Evolutionary conservation across 2,888 invertebrate genomes (phyloP).

Genomic region (Cacoxenus indagator): DNA sequence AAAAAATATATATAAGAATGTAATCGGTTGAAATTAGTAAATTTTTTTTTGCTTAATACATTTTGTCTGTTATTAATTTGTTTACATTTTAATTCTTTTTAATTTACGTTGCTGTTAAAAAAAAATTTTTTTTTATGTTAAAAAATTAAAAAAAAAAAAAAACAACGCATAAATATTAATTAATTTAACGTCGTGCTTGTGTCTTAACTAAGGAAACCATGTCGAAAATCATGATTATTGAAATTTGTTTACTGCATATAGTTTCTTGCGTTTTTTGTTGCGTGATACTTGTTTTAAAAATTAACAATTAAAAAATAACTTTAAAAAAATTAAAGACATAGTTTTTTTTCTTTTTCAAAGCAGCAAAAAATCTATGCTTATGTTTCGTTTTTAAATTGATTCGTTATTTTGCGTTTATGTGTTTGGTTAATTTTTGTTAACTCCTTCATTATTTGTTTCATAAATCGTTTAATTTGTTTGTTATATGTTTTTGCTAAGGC

Average conservation of each 20-base stretch:
- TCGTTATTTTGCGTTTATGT: neutral
- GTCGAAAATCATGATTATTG: neutral
- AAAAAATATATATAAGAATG: too few species aligned
- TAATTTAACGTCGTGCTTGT: conserved; percentile 51
- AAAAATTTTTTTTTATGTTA: neutral
- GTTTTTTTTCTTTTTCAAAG: neutral
- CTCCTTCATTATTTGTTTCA: neutral
- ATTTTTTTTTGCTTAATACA: too few species aligned
- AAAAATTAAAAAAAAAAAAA: neutral
- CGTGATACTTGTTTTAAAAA: neutral
- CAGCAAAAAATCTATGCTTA: neutral
- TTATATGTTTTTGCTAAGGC: neutral
- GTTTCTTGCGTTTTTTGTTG: neutral
- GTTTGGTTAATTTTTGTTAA: neutral
- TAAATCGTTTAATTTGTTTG: neutral
- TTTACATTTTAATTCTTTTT: too few species aligned
- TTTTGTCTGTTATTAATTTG: too few species aligned
- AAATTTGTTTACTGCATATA: neutral
- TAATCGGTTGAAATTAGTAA: too few species aligned
- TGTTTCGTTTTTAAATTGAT: neutral
- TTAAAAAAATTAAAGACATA: neutral
- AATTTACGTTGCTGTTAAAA: neutral
- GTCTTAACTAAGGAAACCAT: conserved; percentile 53
- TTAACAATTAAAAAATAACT: neutral
- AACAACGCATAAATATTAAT: conserved; percentile 10